Evolutionary conservation across 2,797 vertebrate genomes (phyloP).

Genomic region (Hippoglossus hippoglossus): DNA sequence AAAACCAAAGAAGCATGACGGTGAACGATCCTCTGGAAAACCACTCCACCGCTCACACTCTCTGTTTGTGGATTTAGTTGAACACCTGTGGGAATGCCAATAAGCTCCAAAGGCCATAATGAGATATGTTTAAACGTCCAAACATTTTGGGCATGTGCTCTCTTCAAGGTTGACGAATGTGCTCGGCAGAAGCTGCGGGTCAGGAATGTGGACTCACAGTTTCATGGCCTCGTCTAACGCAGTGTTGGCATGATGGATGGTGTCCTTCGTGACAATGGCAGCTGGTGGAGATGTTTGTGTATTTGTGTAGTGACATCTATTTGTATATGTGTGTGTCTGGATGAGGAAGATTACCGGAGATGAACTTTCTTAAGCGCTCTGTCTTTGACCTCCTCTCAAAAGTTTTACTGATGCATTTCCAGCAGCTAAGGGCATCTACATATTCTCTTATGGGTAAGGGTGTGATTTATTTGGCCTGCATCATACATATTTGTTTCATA

Average conservation of each 20-base stretch:
- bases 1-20: conserved; percentile 48
- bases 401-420: too few relatives aligned
- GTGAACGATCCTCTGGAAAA: conserved; percentile 14
- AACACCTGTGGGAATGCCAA: conserved; percentile 45
- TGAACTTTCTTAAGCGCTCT: conserved; percentile 1
- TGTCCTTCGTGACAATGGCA: conserved; percentile 59
- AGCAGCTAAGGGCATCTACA: background rate
- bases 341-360: conserved; percentile 15
- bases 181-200: conserved; percentile 34
- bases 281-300: conserved; percentile 64
- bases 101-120: conserved; percentile 38
- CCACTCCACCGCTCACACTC: background rate
- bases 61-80: conserved; percentile 51
- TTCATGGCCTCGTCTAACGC: conserved; percentile 61
- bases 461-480: background rate
- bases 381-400: background rate
- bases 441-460: background rate
- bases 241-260: conserved; percentile 60
- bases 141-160: conserved; percentile 57
- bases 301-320: conserved; percentile 54
- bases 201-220: conserved; percentile 68
- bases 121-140: conserved; percentile 70
- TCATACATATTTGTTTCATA: background rate
- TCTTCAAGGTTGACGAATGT: conserved; percentile 60
- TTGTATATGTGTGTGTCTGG: conserved; percentile 6